Evolutionary conservation across 2,113 vertebrate genomes (phyloP), one percentile per base, ranked within the genome.

Genomic region (Alectura lathami): DNA sequence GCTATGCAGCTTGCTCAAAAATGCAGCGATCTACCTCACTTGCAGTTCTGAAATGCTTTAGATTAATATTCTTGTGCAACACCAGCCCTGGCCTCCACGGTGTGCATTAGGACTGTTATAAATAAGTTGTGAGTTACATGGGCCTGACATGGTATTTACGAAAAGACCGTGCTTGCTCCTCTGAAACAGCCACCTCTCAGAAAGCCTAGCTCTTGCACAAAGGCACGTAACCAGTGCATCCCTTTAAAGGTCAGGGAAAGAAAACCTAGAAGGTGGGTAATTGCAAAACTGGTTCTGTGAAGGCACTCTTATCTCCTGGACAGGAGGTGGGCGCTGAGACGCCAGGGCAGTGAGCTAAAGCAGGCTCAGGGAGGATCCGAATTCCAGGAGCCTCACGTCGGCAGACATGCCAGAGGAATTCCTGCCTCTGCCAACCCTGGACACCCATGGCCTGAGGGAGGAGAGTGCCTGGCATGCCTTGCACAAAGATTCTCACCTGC

Each of bases 211-310:
- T 8, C 50, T 87, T 1, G 8, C 51, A 91, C 83, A 93, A 94
- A 94, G 54, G 53, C 59, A 72, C 91, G 93, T 94, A 64, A 77
- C 93, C 1, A 0, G 83, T 69, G 83, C 73, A 89, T 94, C 85
- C 91, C 85, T 96, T 95, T 94, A 96, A 97, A 97, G 94, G 94
- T 94, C 93, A 94, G 79, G 89, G 89, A 93, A 91, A 94, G 94
- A 94, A 95, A 96, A 51, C 74, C 60, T 76, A 95, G 93, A 90
- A 83, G 94, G 89, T 76, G 57, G 91, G 59, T 86, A 92, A 96
- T 96, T 96, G 91, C 94, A 96, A 90, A 93, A 95, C 85, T 75
- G 62, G 63, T 90, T 77, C 83, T 93, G 91, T 81, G 95, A 96
- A 90, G 76, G 60, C 72, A 74, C 27, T 88, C 94, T 97, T 97